Conservation (phyloP, 1,140 invertebrate species). For the Dinoponera quadriceps region DNA sequence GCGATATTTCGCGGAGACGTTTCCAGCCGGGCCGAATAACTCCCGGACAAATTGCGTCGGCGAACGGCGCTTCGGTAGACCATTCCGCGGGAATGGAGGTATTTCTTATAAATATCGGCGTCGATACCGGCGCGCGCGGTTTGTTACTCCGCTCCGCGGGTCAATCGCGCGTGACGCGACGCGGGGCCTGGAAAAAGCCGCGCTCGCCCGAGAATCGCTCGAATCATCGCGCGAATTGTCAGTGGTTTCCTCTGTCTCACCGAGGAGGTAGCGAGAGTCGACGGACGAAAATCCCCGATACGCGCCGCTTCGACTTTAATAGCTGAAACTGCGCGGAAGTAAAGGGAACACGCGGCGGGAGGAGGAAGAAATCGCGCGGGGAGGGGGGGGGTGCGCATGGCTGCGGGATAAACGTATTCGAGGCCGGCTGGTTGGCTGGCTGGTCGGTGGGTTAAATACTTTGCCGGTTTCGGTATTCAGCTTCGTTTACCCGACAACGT, state of each 20-base stretch:
- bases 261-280: too few relatives aligned
- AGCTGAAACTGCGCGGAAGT: not conserved
- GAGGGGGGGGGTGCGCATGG: constrained; percentile 23
- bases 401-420: constrained; percentile 45
- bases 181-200: not conserved
- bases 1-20: constrained; percentile 4
- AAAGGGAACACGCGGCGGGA: not conserved
- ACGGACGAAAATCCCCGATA: too few relatives aligned
- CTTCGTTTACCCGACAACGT: constrained; percentile 69
- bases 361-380: constrained; percentile 34
- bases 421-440: constrained; percentile 13
- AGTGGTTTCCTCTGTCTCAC: not conserved
- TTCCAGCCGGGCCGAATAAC: constrained; percentile 28
- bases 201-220: not conserved
- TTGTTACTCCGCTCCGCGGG: not conserved
- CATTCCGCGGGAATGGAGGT: constrained; percentile 22
- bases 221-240: not conserved
- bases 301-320: too few relatives aligned
- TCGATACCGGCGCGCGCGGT: constrained; percentile 1
- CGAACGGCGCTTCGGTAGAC: not conserved
- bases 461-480: constrained; percentile 66
- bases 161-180: constrained; percentile 3
- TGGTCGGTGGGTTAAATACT: constrained; percentile 74
- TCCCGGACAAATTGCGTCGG: constrained; percentile 44
- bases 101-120: constrained; percentile 48